phyloP scores from a whole-genome alignment of 1,140 invertebrate genomes.

The Sarcophaga bullata region DNA sequence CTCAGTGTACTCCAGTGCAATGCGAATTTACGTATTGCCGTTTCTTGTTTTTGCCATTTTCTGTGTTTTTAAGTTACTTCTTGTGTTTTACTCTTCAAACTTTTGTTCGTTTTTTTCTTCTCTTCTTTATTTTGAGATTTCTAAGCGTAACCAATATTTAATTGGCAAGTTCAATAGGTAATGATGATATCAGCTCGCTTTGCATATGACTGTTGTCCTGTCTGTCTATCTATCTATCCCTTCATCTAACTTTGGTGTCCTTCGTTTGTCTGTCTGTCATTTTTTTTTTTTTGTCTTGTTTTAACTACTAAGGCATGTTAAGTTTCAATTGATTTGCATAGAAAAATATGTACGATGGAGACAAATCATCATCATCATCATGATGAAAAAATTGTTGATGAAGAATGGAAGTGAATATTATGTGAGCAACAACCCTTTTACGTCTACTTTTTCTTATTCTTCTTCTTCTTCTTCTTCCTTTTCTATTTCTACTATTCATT shows the following conservation, averaged over 20 bases:
- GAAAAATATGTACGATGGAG: not conserved
- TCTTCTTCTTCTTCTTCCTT: too few species aligned
- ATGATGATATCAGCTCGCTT: constrained; percentile 27
- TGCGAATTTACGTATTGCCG: constrained; percentile 14
- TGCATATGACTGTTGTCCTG: constrained; percentile 3
- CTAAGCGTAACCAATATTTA: constrained; percentile 30
- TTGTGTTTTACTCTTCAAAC: not conserved
- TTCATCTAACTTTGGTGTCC: not conserved
- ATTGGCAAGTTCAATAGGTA: constrained; percentile 37
- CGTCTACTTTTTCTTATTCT: too few species aligned
- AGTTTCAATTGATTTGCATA: constrained; percentile 40
- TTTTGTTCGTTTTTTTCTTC: not conserved
- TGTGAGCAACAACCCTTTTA: too few species aligned
- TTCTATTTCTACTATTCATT: too few species aligned
- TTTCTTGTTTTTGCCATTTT: not conserved
- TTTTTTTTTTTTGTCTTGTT: too few species aligned
- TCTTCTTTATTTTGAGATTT: not conserved
- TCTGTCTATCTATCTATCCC: not conserved
- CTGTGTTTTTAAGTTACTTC: not conserved
- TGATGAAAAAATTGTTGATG: not conserved
- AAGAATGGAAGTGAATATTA: not conserved
- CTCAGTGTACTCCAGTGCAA: not conserved
- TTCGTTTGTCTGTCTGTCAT: constrained; percentile 1
- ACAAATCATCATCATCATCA: too few species aligned
- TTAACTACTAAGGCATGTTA: constrained; percentile 26